Evolutionary conservation across 2,888 invertebrate species (phyloP).

Genomic region (Eristalis intricaria): DNA sequence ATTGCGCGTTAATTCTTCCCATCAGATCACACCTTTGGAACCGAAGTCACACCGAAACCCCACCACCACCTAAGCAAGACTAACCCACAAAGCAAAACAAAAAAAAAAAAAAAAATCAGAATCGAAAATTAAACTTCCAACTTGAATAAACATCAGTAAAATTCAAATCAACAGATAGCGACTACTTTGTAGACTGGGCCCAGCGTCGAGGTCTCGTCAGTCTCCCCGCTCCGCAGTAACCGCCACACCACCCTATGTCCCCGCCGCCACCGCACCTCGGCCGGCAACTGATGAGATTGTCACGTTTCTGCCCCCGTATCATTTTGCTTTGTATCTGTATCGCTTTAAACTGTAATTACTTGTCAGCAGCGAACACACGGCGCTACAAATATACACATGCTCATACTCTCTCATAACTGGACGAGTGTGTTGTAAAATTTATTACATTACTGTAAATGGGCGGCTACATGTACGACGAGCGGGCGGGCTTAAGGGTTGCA

Average conservation of each 20-base stretch:
- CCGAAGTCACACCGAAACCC: background rate
- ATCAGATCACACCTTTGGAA: conserved; percentile 21
- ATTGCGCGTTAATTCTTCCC: conserved; percentile 46
- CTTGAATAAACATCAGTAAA: conserved; percentile 64
- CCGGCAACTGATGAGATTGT: background rate
- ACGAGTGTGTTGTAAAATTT: conserved; percentile 9
- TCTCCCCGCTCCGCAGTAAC: background rate
- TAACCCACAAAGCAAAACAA: conserved; percentile 6
- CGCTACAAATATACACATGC: background rate
- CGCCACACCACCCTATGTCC: background rate
- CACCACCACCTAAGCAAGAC: conserved; percentile 7
- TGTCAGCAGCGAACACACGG: background rate
- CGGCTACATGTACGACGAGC: background rate
- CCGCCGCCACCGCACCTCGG: background rate
- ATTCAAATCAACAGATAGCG: conserved; percentile 63
- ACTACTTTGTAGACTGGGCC: conserved; percentile 42
- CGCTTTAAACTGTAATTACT: conserved; percentile 18
- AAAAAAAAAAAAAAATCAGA: background rate
- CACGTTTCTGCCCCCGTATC: conserved; percentile 22
- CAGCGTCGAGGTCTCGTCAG: background rate
- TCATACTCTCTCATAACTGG: conserved; percentile 7
- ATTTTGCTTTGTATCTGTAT: background rate
- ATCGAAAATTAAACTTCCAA: conserved; percentile 44
- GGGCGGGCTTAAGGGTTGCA: background rate
- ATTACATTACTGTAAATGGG: conserved; percentile 1